These are phyloP conservation scores for Drosophila nigrodunni DNA, from an alignment of 1,140 invertebrate species.

Conservation along the genomic window DNA sequence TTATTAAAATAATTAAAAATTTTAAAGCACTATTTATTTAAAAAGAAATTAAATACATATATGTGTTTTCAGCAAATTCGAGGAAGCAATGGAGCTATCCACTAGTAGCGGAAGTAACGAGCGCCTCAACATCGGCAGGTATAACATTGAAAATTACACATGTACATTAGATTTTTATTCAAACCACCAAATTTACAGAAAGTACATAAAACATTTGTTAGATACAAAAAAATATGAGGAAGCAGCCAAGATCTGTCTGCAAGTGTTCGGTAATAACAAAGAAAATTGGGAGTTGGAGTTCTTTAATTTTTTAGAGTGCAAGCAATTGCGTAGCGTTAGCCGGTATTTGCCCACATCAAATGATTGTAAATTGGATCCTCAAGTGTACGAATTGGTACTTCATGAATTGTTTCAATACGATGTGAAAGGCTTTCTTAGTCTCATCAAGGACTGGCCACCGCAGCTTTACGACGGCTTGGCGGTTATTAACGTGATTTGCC, in stretches of 20 bases:
- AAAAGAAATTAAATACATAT: slow-evolving; percentile 17
- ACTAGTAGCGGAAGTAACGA: slow-evolving; percentile 84
- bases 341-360: slow-evolving; percentile 91
- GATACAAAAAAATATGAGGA: slow-evolving; percentile 90
- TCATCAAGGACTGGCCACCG: slow-evolving; percentile 95
- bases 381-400: slow-evolving; percentile 98
- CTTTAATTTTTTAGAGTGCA: slow-evolving; percentile 94
- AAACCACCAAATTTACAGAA: slow-evolving; percentile 70
- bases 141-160: neutral
- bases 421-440: slow-evolving; percentile 91
- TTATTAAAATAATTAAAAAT: slow-evolving; percentile 9
- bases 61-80: slow-evolving; percentile 87
- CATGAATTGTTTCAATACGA: slow-evolving; percentile 96
- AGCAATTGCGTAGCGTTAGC: slow-evolving; percentile 93
- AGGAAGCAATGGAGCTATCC: slow-evolving; percentile 90
- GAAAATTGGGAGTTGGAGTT: slow-evolving; percentile 97
- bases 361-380: slow-evolving; percentile 90
- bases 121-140: slow-evolving; percentile 66
- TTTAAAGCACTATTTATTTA: slow-evolving; percentile 5
- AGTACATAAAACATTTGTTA: slow-evolving; percentile 94
- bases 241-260: slow-evolving; percentile 94
- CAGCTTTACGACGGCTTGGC: slow-evolving; percentile 94
- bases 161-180: neutral
- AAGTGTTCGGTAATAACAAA: slow-evolving; percentile 92
- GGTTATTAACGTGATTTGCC: slow-evolving; percentile 93